These are phyloP conservation scores for Catostomus latipinnis DNA, from an alignment of 2,797 vertebrate species.

Conservation along the genomic window DNA sequence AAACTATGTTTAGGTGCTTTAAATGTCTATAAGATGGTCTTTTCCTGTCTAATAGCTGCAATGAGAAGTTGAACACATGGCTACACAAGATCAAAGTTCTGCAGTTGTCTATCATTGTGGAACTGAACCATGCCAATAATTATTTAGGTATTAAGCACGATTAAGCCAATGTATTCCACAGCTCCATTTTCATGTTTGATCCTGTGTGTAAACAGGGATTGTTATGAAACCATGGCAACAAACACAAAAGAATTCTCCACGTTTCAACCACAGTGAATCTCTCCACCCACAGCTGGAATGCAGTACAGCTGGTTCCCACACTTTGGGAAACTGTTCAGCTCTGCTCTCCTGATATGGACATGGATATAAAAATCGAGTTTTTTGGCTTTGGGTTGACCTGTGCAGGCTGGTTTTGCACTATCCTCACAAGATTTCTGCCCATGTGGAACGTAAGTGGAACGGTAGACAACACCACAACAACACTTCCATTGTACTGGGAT, in stretches of 20 bases:
- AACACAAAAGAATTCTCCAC: conserved; percentile 63
- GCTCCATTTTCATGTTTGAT: background rate
- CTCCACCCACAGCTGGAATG: conserved; percentile 63
- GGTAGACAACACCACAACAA: conserved; percentile 86
- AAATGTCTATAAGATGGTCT: too few relatives aligned
- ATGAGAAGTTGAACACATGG: too few relatives aligned
- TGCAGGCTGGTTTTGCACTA: conserved; percentile 86
- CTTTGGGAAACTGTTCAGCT: conserved; percentile 46
- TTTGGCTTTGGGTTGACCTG: conserved; percentile 73
- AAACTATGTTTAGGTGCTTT: too few relatives aligned
- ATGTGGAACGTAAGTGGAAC: conserved; percentile 91
- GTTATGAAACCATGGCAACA: conserved; percentile 77
- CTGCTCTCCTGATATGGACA: conserved; percentile 60
- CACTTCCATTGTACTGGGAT: conserved; percentile 91
- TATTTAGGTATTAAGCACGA: too few relatives aligned
- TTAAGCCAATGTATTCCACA: background rate
- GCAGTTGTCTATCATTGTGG: too few relatives aligned
- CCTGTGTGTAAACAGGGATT: conserved; percentile 53
- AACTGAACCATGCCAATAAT: too few relatives aligned
- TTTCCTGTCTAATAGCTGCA: too few relatives aligned
- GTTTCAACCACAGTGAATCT: conserved; percentile 59
- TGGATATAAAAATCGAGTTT: conserved; percentile 72
- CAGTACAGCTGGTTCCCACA: conserved; percentile 67
- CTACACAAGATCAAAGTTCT: too few relatives aligned
- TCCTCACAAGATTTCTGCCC: conserved; percentile 87